A percentile compares a stretch with the other conserved stretches of the same genome.
These are phyloP conservation scores for Gymnocypris eckloni DNA, from an alignment of 2,797 vertebrate species.

Conservation along the genomic window DNA sequence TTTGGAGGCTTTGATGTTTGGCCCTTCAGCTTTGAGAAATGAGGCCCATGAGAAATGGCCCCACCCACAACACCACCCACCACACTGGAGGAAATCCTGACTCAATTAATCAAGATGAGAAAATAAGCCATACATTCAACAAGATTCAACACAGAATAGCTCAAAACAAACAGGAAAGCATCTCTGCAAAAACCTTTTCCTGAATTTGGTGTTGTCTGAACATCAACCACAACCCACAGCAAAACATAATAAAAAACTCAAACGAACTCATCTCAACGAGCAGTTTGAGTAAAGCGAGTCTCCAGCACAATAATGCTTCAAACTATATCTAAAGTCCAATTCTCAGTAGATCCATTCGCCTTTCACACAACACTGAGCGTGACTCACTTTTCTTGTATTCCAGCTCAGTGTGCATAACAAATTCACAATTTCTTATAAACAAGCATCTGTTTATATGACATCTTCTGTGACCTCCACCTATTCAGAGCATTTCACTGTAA, in stretches of 20 bases:
- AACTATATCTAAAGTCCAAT: slow-evolving; percentile 4
- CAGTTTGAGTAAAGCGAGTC: background rate
- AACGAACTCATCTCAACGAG: background rate
- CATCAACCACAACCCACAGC: slow-evolving; percentile 1
- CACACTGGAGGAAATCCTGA: slow-evolving; percentile 77
- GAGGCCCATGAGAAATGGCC: slow-evolving; percentile 77
- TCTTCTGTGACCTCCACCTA: background rate
- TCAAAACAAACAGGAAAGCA: background rate
- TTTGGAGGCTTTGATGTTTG: slow-evolving; percentile 76
- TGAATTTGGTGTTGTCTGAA: background rate
- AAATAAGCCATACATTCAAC: slow-evolving; percentile 14
- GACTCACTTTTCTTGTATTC: slow-evolving; percentile 17
- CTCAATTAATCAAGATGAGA: slow-evolving; percentile 68
- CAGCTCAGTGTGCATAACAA: background rate
- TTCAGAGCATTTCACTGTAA: slow-evolving; percentile 13
- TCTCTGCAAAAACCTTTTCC: background rate
- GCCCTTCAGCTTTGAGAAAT: slow-evolving; percentile 77
- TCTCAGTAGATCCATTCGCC: background rate
- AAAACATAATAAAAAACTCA: background rate
- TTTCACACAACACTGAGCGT: background rate
- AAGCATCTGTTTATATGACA: background rate
- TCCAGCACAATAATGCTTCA: background rate
- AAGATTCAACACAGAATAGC: background rate
- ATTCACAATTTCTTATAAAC: background rate
- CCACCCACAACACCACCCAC: slow-evolving; percentile 76